A percentile compares a stretch with the other conserved stretches of the same genome.
phyloP scores from a whole-genome alignment of 2,113 vertebrate species.

The Grallaria varia region DNA sequence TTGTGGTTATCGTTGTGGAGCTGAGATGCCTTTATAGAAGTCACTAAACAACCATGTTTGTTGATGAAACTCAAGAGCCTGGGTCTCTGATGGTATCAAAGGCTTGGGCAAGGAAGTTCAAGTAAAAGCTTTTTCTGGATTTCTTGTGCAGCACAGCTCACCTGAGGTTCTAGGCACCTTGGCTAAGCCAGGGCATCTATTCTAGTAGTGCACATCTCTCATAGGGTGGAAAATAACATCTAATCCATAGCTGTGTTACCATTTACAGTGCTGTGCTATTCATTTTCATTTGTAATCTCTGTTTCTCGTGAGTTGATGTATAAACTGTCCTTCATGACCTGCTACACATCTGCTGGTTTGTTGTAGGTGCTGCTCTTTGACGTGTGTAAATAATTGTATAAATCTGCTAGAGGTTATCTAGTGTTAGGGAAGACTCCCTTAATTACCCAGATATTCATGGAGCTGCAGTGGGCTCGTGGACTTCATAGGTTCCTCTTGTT shows the following conservation, averaged over 20 bases:
- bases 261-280: not conserved
- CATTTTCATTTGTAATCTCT: not conserved
- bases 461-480: not conserved
- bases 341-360: not conserved
- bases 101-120: not conserved
- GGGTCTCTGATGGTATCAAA: not conserved
- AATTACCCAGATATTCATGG: not conserved
- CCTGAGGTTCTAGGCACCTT: not conserved
- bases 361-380: not conserved
- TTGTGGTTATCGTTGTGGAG: not conserved
- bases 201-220: not conserved
- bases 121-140: not conserved
- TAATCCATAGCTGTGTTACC: not conserved
- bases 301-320: not conserved
- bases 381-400: not conserved
- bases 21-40: not conserved
- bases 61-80: not conserved
- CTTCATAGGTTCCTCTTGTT: not conserved
- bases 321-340: not conserved
- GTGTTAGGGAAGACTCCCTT: not conserved
- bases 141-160: not conserved
- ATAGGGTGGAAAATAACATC: not conserved
- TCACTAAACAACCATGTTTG: fast-evolving
- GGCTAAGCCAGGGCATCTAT: not conserved
- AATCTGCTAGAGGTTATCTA: not conserved